phyloP scores from a whole-genome alignment of 2,797 vertebrate species.

The Basileuterus tristriatus region DNA sequence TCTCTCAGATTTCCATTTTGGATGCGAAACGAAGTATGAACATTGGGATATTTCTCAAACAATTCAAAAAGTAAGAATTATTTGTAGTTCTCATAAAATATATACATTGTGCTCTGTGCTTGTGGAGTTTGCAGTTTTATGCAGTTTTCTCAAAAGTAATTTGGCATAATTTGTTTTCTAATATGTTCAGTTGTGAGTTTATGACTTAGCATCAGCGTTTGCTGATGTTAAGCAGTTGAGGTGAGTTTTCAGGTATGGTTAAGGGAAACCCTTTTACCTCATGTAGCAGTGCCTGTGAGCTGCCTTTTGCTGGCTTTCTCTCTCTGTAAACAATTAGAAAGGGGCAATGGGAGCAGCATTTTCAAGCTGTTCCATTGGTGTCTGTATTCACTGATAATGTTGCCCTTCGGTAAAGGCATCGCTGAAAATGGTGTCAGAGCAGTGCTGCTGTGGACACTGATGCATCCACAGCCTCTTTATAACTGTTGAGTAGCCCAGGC shows the following conservation, averaged over 20 bases:
- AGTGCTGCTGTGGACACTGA: background rate
- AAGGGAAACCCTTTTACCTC: background rate
- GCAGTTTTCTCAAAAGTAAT: background rate
- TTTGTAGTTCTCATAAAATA: background rate
- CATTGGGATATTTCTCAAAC: conserved; percentile 96
- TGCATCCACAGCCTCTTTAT: background rate
- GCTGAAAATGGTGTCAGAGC: background rate
- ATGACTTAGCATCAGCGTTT: background rate
- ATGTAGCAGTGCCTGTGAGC: background rate
- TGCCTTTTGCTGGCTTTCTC: background rate
- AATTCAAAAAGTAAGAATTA: conserved; percentile 94
- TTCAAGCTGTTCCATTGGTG: background rate
- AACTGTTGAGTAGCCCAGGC: background rate
- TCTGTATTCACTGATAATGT: background rate
- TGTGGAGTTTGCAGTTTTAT: background rate
- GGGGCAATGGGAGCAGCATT: background rate
- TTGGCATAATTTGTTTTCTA: background rate
- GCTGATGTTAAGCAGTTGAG: background rate
- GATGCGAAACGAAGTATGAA: conserved; percentile 98
- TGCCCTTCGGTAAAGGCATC: background rate
- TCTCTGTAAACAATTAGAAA: background rate
- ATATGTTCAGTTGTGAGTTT: background rate
- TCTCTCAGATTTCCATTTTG: conserved; percentile 88
- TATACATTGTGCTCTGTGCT: background rate
- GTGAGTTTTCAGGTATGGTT: background rate